Evolutionary conservation across 2,113 vertebrate species (phyloP), one percentile per base, ranked within the genome.

Genomic region (Gymnarchus niloticus): DNA sequence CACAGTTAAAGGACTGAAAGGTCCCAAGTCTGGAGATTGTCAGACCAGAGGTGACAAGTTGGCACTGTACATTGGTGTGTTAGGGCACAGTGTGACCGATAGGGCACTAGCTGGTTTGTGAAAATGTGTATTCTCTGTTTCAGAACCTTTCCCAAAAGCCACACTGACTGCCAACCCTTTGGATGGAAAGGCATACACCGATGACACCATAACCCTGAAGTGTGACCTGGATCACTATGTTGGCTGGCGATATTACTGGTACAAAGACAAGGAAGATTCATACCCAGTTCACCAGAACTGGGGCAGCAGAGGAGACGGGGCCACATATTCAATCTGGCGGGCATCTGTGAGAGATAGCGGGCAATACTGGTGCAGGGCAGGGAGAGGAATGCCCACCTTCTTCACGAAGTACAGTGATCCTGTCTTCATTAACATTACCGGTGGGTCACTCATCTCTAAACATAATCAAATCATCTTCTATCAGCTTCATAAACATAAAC

Each of bases 331-430:
- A 56, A 17, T 87, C 7, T 87, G 83, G 87, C 59, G 78, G 6
- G 44, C 78, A 4, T 2, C 57, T 25, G 8, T 56, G 6, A 21
- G 59, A 49, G 57, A 85, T n/a, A 77, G 84, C 14, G 87, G 87
- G 21, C 41, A n/a, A 37, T 87, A 87, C 84, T 85, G 87, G 87
- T 87, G 87, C 41, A 46, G 84, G 49, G 87, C 87, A n/a, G 87
- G 87, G 7, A 48, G 78, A 21, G 87, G 84, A 8, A 33, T 17
- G 6, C 84, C 87, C 23, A n/a, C 46, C 57, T 59, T 81, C 80
- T 85, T 83, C 87, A 85, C 84, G 6, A 48, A 83, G 6, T 87
- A 82, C 59, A 87, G 87, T 37, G 8, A 87, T 57, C 49, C 84
- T 17, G 77, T 85, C 61, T 83, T 61, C 59, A 23, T 87, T 23